Conservation (phyloP, 2,888 invertebrate genomes). For the Ochlodes sylvanus region DNA sequence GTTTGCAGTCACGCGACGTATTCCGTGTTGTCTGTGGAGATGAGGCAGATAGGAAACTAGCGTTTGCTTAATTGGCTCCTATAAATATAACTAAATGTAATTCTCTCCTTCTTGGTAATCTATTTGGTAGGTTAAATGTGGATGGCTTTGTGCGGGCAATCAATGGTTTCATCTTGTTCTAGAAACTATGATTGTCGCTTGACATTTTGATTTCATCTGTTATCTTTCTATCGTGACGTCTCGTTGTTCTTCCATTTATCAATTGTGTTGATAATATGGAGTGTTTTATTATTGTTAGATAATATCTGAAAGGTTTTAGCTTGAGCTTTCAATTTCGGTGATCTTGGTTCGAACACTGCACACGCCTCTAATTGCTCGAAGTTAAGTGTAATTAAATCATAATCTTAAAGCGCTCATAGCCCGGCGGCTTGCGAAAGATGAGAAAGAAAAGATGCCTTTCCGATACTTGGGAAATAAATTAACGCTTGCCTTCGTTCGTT, state of each 20-base stretch:
- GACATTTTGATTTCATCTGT: slow-evolving; percentile 35
- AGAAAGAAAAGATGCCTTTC: too few species aligned
- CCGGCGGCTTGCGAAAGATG: too few species aligned
- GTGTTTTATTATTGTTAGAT: neutral
- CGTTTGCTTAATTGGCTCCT: slow-evolving; percentile 54
- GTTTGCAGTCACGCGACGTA: slow-evolving; percentile 71
- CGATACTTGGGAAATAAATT: too few species aligned
- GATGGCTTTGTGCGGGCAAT: slow-evolving; percentile 34
- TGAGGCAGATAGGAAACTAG: slow-evolving; percentile 50
- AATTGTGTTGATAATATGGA: neutral
- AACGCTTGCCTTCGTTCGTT: too few species aligned
- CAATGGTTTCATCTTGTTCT: slow-evolving; percentile 28
- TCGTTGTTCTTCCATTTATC: slow-evolving; percentile 1
- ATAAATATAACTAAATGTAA: slow-evolving; percentile 49
- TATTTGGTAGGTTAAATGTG: slow-evolving; percentile 30
- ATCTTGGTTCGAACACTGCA: too few species aligned
- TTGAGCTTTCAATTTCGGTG: too few species aligned
- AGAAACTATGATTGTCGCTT: slow-evolving; percentile 29
- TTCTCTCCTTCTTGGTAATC: slow-evolving; percentile 39
- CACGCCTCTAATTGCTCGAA: too few species aligned
- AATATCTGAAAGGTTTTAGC: too few species aligned
- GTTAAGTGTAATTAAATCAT: too few species aligned
- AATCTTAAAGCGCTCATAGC: too few species aligned
- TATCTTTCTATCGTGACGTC: slow-evolving; percentile 13
- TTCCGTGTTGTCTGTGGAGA: slow-evolving; percentile 66